Base-by-base conservation (phyloP, 2,113 vertebrate species). In the Beaufortia kweichowensis region DNA sequence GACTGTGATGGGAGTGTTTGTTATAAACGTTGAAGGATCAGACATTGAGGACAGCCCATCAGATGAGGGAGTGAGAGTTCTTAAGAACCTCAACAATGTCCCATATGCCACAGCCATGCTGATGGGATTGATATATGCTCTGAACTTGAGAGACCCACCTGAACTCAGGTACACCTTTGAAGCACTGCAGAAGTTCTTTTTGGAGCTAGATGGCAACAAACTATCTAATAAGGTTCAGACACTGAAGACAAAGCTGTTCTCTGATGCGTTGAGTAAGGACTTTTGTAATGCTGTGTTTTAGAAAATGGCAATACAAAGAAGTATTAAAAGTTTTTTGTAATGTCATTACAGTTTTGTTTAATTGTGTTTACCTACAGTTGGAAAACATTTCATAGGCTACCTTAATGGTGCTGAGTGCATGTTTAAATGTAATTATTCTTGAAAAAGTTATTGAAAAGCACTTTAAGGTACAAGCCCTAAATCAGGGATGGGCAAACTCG, bases 101-200 rank as follows among this genome's bases (percentile, higher is more conserved):
- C 6, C 6, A 4, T 60, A 60, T 60, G 57, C 46, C 12, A 60
- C 12, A 60, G 14, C 12, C 26, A 60, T 60, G 57, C 26, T 60
- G 26, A 14, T 60, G 24, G 26, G 57, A 48, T 6, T 48, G 17
- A 48, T 48, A 48, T 48, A 48, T 19, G 28, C n/a, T n/a, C 24
- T 60, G 14, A 60, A 60, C 26, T 60, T 60, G 26, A 60, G 26
- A 24, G 14, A 59, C 24, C 57, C 26, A 9, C 59, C 26, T 31
- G 59, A 61, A 29, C 41, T 73, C 3, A 78, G 43, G 31, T n/a
- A n/a, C n/a, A n/a, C n/a, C n/a, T n/a, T n/a, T n/a, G n/a, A n/a
- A n/a, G n/a, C n/a, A 63, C 23, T 75, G 1, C 69, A 79, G 63
- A 86, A 72, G 55, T n/a, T 76, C 33, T 15, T 82, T 15, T 78